Evolutionary conservation across 2,888 invertebrate genomes (phyloP).

Genomic region (Theristus sp.): DNA sequence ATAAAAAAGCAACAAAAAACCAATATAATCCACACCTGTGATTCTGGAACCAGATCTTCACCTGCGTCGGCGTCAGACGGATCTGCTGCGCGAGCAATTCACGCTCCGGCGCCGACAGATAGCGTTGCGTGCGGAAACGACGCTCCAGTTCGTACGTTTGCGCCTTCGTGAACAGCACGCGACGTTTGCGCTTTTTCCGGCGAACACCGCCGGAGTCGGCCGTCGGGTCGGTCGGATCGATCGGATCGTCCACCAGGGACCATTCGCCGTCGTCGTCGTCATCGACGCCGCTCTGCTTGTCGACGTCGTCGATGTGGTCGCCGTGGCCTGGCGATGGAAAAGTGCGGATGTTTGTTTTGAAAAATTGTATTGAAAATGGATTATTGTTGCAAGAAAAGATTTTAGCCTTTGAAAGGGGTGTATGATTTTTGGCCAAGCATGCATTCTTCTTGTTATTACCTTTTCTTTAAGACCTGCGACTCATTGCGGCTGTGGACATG

Average conservation of each 20-base stretch:
- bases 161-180: slow-evolving; percentile 88
- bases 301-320: slow-evolving; percentile 19
- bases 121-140: slow-evolving; percentile 81
- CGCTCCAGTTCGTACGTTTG: slow-evolving; percentile 89
- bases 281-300: slow-evolving; percentile 27
- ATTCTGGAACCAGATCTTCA: slow-evolving; percentile 97
- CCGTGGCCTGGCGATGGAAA: slow-evolving; percentile 41
- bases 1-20: neutral
- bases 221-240: no score
- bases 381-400: no score
- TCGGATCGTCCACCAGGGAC: slow-evolving; percentile 10
- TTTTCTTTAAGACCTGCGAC: no score
- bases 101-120: slow-evolving; percentile 87
- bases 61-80: slow-evolving; percentile 79
- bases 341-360: no score
- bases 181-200: slow-evolving; percentile 60
- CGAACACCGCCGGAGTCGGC: slow-evolving; percentile 10
- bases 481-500: no score
- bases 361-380: no score
- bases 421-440: no score
- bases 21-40: slow-evolving; percentile 26
- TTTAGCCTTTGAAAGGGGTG: no score
- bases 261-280: no score
- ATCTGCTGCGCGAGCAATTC: slow-evolving; percentile 89
- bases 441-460: no score